These are phyloP conservation scores for Planococcus citri DNA, from an alignment of 1,140 invertebrate species.

Conservation along the genomic window DNA sequence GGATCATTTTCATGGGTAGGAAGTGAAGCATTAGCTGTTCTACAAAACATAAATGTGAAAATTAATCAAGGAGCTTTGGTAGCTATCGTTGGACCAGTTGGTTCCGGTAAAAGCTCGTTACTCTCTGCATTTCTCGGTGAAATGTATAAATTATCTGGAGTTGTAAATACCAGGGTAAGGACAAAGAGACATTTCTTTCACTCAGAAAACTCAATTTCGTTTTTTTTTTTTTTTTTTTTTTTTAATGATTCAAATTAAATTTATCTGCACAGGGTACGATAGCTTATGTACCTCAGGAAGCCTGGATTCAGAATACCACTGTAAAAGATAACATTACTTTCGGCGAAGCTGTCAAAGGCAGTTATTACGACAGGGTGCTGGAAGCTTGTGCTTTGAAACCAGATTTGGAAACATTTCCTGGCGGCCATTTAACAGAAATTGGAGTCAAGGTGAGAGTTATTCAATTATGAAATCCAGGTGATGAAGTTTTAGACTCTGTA, in stretches of 20 bases:
- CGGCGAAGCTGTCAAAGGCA: slow-evolving; percentile 32
- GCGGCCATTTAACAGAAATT: slow-evolving; percentile 41
- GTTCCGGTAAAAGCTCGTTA: slow-evolving; percentile 44
- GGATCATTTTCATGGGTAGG: slow-evolving; percentile 46
- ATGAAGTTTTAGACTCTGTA: no score
- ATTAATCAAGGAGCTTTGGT: slow-evolving; percentile 36
- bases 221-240: no score
- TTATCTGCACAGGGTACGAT: slow-evolving; percentile 32
- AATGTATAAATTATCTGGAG: slow-evolving; percentile 35
- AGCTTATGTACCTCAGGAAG: slow-evolving; percentile 43
- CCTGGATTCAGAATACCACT: slow-evolving; percentile 45
- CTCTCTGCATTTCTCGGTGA: slow-evolving; percentile 41
- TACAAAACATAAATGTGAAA: slow-evolving; percentile 32
- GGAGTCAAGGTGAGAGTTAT: slow-evolving; percentile 36
- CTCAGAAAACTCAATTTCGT: no score
- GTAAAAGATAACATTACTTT: slow-evolving; percentile 42
- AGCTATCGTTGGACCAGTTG: slow-evolving; percentile 43
- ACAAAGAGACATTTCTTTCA: no score
- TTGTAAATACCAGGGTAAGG: slow-evolving; percentile 34
- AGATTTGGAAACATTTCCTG: slow-evolving; percentile 39
- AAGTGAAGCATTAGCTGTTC: slow-evolving; percentile 36
- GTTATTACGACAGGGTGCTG: slow-evolving; percentile 40
- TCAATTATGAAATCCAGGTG: no score
- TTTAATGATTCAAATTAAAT: no score
- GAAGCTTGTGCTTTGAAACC: slow-evolving; percentile 38